These are phyloP conservation scores for Acanthoscelides obtectus DNA, from an alignment of 2,888 invertebrate genomes.

Conservation along the genomic window DNA sequence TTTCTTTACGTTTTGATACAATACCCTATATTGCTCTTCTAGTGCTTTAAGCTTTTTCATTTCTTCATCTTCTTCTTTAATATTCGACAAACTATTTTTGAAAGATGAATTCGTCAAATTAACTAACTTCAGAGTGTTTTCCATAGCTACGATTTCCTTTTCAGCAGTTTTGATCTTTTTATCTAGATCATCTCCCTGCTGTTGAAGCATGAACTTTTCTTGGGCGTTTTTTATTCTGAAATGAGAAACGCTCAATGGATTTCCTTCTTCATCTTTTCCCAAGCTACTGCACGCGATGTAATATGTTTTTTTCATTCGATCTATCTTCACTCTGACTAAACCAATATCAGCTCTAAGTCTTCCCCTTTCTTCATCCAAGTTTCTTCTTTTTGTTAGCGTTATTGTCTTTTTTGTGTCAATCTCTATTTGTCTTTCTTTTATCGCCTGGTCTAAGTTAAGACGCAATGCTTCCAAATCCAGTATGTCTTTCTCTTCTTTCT, in stretches of 20 bases:
- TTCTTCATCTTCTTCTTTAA: constrained; percentile 55
- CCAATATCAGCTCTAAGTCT: constrained; percentile 52
- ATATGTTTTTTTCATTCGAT: constrained; percentile 56
- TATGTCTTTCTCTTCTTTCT: constrained; percentile 59
- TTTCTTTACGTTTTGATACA: constrained; percentile 30
- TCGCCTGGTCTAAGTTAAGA: constrained; percentile 62
- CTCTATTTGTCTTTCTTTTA: constrained; percentile 57
- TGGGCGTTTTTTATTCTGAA: constrained; percentile 63
- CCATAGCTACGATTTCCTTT: constrained; percentile 81
- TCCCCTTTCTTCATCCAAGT: constrained; percentile 51
- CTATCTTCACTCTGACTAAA: constrained; percentile 51
- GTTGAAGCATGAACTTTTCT: constrained; percentile 61
- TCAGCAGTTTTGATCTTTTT: constrained; percentile 74
- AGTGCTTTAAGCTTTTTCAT: constrained; percentile 51
- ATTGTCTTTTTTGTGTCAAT: constrained; percentile 55
- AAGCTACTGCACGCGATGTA: constrained; percentile 36
- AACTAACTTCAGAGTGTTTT: constrained; percentile 80
- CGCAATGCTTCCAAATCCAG: constrained; percentile 66
- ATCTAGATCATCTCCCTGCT: constrained; percentile 80
- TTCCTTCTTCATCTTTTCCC: constrained; percentile 72
- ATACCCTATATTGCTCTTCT: constrained; percentile 37
- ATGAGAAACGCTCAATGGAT: constrained; percentile 64
- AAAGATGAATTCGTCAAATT: constrained; percentile 76
- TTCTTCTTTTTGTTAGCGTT: constrained; percentile 50
- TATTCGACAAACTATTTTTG: constrained; percentile 59